Evolutionary conservation across 2,113 vertebrate genomes (phyloP).

Genomic region (Ahaetulla prasina): DNA sequence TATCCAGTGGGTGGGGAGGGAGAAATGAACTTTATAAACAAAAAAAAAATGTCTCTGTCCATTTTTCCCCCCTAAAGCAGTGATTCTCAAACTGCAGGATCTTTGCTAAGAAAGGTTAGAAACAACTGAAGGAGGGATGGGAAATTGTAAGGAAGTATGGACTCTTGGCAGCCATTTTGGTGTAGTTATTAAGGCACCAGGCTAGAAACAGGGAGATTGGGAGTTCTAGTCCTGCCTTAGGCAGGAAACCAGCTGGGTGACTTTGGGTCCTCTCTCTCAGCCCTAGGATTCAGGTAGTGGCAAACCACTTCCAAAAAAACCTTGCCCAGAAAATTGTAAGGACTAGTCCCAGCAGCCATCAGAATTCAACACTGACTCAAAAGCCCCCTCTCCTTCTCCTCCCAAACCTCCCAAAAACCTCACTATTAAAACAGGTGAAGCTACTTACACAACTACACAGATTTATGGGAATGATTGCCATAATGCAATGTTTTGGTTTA

Average conservation of each 20-base stretch:
- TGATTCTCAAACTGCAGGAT: background rate
- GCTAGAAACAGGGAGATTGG: background rate
- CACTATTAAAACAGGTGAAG: background rate
- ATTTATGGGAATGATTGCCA: background rate
- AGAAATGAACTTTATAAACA: background rate
- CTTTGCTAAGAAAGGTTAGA: background rate
- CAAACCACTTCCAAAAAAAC: background rate
- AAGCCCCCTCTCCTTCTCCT: background rate
- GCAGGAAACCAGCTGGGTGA: background rate
- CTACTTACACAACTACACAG: background rate
- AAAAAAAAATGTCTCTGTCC: background rate
- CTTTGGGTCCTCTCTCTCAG: background rate
- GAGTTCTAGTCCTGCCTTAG: background rate
- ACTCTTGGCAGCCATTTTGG: background rate
- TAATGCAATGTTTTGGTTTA: background rate
- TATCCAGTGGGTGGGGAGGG: background rate
- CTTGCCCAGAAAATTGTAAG: background rate
- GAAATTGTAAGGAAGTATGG: background rate
- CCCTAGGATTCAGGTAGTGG: background rate
- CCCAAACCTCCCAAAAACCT: accelerated
- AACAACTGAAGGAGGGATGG: background rate
- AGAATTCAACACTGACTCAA: background rate
- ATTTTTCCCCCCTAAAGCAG: background rate
- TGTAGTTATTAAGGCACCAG: background rate
- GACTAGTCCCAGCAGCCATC: background rate